Evolutionary conservation across 2,888 invertebrate genomes (phyloP).

Genomic region (Hemistola chrysoprasaria): DNA sequence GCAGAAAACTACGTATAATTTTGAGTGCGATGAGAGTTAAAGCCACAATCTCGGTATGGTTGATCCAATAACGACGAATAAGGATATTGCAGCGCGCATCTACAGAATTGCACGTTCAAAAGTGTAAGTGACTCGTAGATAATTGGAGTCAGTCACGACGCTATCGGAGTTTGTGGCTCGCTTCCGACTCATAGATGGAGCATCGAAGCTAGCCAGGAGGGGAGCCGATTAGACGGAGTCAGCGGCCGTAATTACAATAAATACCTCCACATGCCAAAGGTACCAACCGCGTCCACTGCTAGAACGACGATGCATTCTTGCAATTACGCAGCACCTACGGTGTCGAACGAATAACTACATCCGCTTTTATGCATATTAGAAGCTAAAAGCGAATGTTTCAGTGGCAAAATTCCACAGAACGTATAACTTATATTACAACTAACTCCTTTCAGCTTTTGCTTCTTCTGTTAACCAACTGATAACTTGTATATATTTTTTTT

Average conservation of each 20-base stretch:
- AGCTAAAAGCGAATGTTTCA: too few species aligned
- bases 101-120: constrained; percentile 30
- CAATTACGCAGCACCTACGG: constrained; percentile 59
- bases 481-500: too few species aligned
- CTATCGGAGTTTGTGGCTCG: constrained; percentile 46
- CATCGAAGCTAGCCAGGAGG: constrained; percentile 11
- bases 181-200: constrained; percentile 51
- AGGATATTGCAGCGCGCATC: constrained; percentile 22
- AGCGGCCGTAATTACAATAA: constrained; percentile 73
- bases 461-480: too few species aligned
- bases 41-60: constrained; percentile 18
- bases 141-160: constrained; percentile 49
- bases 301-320: constrained; percentile 57
- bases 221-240: constrained; percentile 40
- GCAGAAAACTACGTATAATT: too few species aligned
- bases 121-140: constrained; percentile 47
- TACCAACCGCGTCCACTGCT: constrained; percentile 49
- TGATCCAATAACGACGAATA: constrained; percentile 24
- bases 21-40: constrained; percentile 1
- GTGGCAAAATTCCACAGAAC: too few species aligned
- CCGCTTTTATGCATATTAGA: too few species aligned
- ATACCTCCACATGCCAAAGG: constrained; percentile 67
- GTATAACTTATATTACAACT: too few species aligned
- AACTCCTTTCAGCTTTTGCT: too few species aligned
- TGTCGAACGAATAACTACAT: constrained; percentile 33